Evolutionary conservation across 1,140 invertebrate species (phyloP).

Genomic region (Ostrea edulis): DNA sequence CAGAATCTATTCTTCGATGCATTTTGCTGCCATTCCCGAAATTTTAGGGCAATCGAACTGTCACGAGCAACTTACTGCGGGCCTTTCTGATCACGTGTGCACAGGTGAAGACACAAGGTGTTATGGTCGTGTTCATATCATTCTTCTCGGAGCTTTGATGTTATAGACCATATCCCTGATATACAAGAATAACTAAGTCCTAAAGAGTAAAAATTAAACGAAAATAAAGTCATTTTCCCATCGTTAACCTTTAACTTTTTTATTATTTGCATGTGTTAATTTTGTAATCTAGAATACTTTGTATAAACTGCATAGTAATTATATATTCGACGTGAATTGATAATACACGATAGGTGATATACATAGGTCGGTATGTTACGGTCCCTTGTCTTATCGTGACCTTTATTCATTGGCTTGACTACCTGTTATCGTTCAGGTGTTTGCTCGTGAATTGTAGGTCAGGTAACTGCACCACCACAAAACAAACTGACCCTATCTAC

Average conservation of each 20-base stretch:
- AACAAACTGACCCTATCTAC: conserved; percentile 35
- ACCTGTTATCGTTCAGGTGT: conserved; percentile 38
- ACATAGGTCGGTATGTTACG: conserved; percentile 26
- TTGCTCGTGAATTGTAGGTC: conserved; percentile 29
- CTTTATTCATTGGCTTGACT: conserved; percentile 35
- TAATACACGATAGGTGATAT: conserved; percentile 15
- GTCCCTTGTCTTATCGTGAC: conserved; percentile 16
- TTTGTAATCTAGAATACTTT: not conserved
- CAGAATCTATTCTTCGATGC: conserved; percentile 12
- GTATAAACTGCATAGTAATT: conserved; percentile 12
- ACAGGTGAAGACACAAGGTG: conserved; percentile 24
- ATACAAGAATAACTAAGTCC: not conserved
- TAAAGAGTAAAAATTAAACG: not conserved
- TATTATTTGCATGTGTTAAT: not conserved
- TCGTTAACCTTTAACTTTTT: not conserved
- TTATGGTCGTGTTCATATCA: not conserved
- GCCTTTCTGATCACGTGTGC: not conserved
- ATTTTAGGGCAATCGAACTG: conserved; percentile 9
- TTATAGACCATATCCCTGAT: not conserved
- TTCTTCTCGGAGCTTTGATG: conserved; percentile 22
- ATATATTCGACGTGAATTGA: not conserved
- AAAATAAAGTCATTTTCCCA: not conserved
- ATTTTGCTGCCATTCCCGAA: conserved; percentile 29
- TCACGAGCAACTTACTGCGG: not conserved
- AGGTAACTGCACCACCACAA: conserved; percentile 32